phyloP scores from a whole-genome alignment of 2,797 vertebrate genomes.

The Fringilla coelebs region DNA sequence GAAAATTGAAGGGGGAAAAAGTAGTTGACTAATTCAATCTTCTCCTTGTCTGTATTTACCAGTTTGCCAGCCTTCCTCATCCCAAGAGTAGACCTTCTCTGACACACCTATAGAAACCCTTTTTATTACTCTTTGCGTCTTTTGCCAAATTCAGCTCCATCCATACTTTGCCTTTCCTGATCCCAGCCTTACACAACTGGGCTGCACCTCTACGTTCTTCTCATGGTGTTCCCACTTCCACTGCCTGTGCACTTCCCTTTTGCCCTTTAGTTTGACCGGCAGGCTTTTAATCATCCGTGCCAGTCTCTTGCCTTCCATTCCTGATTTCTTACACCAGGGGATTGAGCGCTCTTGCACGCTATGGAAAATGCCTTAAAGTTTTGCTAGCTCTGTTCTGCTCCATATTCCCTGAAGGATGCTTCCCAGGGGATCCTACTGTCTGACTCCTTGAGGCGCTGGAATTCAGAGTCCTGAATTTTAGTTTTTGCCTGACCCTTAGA shows the following conservation, averaged over 20 bases:
- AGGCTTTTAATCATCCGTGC: not conserved
- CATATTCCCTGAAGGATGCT: not conserved
- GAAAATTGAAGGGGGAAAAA: not conserved
- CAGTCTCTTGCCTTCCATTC: not conserved
- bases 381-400: not conserved
- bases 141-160: not conserved
- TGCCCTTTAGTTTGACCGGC: not conserved
- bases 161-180: not conserved
- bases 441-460: not conserved
- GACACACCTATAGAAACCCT: not conserved
- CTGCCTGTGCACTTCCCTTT: not conserved
- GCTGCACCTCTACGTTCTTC: rapidly evolving
- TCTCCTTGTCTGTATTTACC: not conserved
- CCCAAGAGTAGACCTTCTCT: not conserved
- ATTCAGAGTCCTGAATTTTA: not conserved
- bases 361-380: not conserved
- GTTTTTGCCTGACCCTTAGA: not conserved
- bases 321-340: not conserved
- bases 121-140: not conserved
- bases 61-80: not conserved
- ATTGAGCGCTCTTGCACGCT: not conserved
- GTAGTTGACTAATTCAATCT: not conserved
- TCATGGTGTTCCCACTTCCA: not conserved
- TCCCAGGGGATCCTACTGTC: not conserved
- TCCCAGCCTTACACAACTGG: not conserved